Evolutionary conservation across 2,888 invertebrate genomes (phyloP).

Genomic region (Tortrix viridana): DNA sequence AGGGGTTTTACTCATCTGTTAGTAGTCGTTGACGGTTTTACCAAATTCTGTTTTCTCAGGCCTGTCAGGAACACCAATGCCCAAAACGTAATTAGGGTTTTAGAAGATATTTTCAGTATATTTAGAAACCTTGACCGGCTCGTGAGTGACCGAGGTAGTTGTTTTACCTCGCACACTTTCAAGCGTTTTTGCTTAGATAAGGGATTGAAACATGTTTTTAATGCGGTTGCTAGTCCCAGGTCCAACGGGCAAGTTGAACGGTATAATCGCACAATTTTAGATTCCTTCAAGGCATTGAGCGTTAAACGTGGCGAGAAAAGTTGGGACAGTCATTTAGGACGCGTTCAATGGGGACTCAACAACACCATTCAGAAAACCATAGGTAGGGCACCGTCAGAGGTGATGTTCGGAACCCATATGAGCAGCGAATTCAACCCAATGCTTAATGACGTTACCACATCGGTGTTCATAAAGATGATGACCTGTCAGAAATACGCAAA

Average conservation of each 20-base stretch:
- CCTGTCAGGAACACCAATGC: slow-evolving; percentile 49
- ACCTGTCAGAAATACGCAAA: not conserved
- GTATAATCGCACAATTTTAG: slow-evolving; percentile 45
- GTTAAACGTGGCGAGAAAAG: slow-evolving; percentile 46
- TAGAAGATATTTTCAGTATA: slow-evolving; percentile 43
- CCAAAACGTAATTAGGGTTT: slow-evolving; percentile 43
- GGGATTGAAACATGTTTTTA: slow-evolving; percentile 34
- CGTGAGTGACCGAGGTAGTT: slow-evolving; percentile 54
- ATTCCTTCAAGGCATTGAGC: slow-evolving; percentile 46
- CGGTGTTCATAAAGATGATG: not conserved
- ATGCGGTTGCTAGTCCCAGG: slow-evolving; percentile 38
- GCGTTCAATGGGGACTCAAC: slow-evolving; percentile 46
- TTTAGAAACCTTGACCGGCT: slow-evolving; percentile 41
- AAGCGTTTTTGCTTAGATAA: slow-evolving; percentile 46
- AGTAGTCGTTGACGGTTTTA: slow-evolving; percentile 53
- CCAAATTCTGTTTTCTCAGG: slow-evolving; percentile 51
- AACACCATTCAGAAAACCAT: slow-evolving; percentile 47
- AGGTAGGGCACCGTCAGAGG: slow-evolving; percentile 42
- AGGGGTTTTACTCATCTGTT: slow-evolving; percentile 49
- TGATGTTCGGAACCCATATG: slow-evolving; percentile 44
- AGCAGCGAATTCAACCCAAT: slow-evolving; percentile 18
- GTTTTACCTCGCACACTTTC: slow-evolving; percentile 54
- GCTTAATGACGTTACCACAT: not conserved
- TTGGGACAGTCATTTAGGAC: slow-evolving; percentile 54
- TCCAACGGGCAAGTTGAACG: slow-evolving; percentile 48